Conservation (phyloP, 2,113 vertebrate species). For the Tretioscincus oriximinensis region DNA sequence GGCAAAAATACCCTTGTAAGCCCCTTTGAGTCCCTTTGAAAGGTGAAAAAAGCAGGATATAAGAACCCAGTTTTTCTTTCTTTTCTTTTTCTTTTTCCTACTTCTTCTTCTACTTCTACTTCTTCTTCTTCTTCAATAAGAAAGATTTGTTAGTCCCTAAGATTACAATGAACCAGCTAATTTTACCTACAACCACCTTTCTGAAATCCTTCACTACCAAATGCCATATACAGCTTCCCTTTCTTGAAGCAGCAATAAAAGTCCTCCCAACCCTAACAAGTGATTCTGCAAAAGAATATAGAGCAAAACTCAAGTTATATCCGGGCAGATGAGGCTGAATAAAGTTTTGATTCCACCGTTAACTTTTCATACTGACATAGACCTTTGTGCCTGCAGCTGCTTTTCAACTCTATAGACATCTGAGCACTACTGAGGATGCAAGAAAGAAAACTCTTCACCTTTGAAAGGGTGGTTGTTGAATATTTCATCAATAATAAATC, state of each 20-base stretch:
- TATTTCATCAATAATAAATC: conserved; percentile 10
- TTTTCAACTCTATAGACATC: conserved; percentile 13
- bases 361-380: conserved; percentile 1
- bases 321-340: neutral
- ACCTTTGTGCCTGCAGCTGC: neutral
- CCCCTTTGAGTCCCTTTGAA: no score
- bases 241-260: neutral
- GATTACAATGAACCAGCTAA: conserved; percentile 25
- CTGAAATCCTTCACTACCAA: conserved; percentile 22
- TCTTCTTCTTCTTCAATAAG: no score
- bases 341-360: conserved; percentile 22
- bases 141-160: neutral
- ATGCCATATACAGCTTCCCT: conserved; percentile 3
- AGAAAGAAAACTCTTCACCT: neutral
- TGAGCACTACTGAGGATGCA: neutral
- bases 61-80: no score
- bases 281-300: neutral
- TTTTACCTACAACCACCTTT: conserved; percentile 18
- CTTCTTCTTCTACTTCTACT: no score
- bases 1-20: no score
- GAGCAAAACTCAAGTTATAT: conserved; percentile 17
- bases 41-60: no score
- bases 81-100: no score
- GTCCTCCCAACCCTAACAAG: neutral
- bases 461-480: neutral